Base-by-base conservation (phyloP, 2,113 vertebrate species). In the Fregata magnificens region DNA sequence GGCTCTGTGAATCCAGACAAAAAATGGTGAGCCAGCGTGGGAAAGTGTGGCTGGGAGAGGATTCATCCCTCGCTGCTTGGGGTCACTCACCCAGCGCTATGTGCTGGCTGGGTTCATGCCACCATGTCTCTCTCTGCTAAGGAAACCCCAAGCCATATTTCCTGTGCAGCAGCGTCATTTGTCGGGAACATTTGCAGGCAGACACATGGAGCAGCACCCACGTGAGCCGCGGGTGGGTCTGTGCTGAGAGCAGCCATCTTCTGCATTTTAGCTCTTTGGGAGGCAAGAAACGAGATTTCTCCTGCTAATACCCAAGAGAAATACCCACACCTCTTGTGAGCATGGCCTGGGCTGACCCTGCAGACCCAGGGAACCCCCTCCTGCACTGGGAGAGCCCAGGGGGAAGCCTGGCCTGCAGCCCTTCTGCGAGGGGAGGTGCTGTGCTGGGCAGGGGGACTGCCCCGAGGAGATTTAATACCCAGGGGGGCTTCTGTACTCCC, bases 171-270 rank as follows among this genome's bases (percentile, higher is more conserved):
- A 53, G 76, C 85, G 16, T 10, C 1, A 2, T 25, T 61, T 91
- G 32, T 32, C 0, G 1, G 86, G 71, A 86, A 13, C 1, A 0
- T 72, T 77, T 69, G 3, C 74, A 56, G 45, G 34, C 66, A 49
- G 47, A 36, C 29, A 31, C 50, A 1, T 3, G 24, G 38, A 90
- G 71, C 88, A 65, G 89, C 91, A 84, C 72, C 74, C 88, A 92
- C 47, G 10, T 2, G 49, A 95, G 69, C 79, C 12, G 59, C 5
- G 8, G 77, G 52, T 70, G 53, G 78, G 58, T 9, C 42, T 78
- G 67, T 58, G 79, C 77, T 85, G 61, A 62, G 9, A 93, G 79
- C 69, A 82, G 72, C 91, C 91, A 82, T 92, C 62, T 56, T 44
- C 83, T 94, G 59, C 36, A 11, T 25, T 71, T 81, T 1, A 40